A percentile compares a stretch with the other conserved stretches of the same genome.
Evolutionary conservation across 2,113 vertebrate genomes (phyloP).

Genomic region (Tupaia tana): DNA sequence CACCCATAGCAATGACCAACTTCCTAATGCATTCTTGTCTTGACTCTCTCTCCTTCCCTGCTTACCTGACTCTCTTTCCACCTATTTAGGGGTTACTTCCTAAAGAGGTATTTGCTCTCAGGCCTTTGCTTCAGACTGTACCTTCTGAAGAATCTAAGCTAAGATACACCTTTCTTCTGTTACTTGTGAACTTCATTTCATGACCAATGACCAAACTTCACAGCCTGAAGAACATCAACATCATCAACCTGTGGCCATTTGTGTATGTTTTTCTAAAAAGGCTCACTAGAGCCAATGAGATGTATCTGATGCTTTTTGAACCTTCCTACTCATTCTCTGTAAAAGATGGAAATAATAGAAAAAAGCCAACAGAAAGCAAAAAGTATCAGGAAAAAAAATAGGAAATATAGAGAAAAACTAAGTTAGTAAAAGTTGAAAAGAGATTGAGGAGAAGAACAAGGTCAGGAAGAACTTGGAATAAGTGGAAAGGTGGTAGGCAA

Average conservation of each 20-base stretch:
- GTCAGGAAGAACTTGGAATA: not conserved
- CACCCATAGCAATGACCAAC: not conserved
- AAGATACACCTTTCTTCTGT: not conserved
- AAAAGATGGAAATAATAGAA: not conserved
- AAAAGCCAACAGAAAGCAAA: not conserved
- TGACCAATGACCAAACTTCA: not conserved
- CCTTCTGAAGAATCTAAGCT: not conserved
- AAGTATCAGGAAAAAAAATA: not conserved
- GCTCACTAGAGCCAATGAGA: not conserved
- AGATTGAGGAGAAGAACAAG: not conserved
- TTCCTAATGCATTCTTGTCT: not conserved
- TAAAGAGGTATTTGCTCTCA: not conserved
- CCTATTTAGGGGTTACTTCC: not conserved
- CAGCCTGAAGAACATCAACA: not conserved
- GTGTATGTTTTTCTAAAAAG: not conserved
- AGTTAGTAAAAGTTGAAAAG: not conserved
- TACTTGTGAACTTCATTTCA: not conserved
- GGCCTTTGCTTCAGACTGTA: not conserved
- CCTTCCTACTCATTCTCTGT: not conserved
- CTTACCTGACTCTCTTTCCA: not conserved
- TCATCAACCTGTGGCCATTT: not conserved
- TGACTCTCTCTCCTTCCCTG: not conserved
- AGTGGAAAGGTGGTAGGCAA: not conserved
- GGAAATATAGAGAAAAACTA: not conserved
- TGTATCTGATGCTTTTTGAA: not conserved